These are phyloP conservation scores for Agonopterix alstromeriana DNA, from an alignment of 2,888 invertebrate genomes.

Conservation along the genomic window DNA sequence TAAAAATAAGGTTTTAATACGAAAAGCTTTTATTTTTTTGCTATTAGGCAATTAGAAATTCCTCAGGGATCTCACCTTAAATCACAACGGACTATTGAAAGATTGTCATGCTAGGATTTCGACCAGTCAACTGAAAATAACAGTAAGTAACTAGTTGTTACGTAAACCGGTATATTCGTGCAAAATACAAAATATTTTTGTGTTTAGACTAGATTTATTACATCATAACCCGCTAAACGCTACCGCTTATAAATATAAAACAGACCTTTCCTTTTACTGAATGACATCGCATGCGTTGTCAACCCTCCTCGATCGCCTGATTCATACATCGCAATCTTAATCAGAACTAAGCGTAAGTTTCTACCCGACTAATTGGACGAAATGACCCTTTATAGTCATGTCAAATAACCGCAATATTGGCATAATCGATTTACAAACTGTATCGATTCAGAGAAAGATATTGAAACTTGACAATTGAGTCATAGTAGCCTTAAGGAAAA, in stretches of 20 bases:
- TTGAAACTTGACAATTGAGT: background rate
- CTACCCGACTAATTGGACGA: conserved; percentile 52
- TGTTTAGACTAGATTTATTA: too few species aligned
- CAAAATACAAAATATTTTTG: too few species aligned
- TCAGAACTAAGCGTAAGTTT: conserved; percentile 20
- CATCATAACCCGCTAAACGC: conserved; percentile 7
- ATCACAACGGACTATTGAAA: too few species aligned
- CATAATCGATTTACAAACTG: conserved; percentile 18
- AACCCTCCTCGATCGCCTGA: conserved; percentile 20
- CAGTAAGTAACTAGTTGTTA: too few species aligned
- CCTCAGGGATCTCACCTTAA: too few species aligned
- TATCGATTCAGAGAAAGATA: conserved; percentile 23
- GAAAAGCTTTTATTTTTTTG: too few species aligned
- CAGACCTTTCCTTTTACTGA: conserved; percentile 10
- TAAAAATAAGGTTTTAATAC: too few species aligned
- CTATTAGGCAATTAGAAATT: too few species aligned
- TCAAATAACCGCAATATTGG: conserved; percentile 21
- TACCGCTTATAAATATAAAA: conserved; percentile 10
- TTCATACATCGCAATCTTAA: conserved; percentile 33
- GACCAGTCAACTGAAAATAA: too few species aligned
- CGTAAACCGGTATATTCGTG: too few species aligned
- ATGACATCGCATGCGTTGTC: background rate
- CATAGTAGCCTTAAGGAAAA: too few species aligned
- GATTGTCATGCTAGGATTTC: too few species aligned
- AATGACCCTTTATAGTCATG: conserved; percentile 47